Conservation (phyloP, 2,888 invertebrate species). For the Ochropacha duplaris region DNA sequence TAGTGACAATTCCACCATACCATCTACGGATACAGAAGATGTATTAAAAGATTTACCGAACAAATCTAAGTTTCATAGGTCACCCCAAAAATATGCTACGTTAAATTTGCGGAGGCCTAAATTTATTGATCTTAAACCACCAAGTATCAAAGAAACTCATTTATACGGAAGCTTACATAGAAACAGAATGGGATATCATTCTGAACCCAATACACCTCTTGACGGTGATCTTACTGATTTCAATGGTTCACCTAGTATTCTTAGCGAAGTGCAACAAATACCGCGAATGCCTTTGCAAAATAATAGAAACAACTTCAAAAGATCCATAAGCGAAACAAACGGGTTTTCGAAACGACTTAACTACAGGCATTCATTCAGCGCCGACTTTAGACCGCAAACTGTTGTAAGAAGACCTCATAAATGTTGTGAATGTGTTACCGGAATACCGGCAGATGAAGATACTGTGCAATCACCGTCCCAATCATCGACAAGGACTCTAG, state of each 20-base stretch:
- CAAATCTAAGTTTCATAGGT: slow-evolving; percentile 75
- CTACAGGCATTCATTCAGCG: slow-evolving; percentile 78
- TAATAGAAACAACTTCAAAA: slow-evolving; percentile 72
- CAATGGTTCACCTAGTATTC: slow-evolving; percentile 60
- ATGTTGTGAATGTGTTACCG: slow-evolving; percentile 79
- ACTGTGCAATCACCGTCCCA: slow-evolving; percentile 56
- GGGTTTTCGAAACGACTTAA: slow-evolving; percentile 74
- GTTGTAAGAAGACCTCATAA: slow-evolving; percentile 67
- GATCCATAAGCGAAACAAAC: slow-evolving; percentile 75
- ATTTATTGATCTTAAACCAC: slow-evolving; percentile 70
- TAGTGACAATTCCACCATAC: slow-evolving; percentile 78
- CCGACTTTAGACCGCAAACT: slow-evolving; percentile 64
- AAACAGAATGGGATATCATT: slow-evolving; percentile 74
- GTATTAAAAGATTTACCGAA: slow-evolving; percentile 76
- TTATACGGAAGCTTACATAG: slow-evolving; percentile 72
- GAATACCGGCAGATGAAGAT: slow-evolving; percentile 67
- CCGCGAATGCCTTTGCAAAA: slow-evolving; percentile 74
- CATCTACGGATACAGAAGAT: slow-evolving; percentile 77
- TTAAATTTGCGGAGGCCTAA: slow-evolving; percentile 75
- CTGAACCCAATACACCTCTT: slow-evolving; percentile 77
- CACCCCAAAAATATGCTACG: slow-evolving; percentile 78
- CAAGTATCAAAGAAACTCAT: slow-evolving; percentile 55
- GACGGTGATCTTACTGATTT: slow-evolving; percentile 57
- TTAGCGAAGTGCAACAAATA: slow-evolving; percentile 72
- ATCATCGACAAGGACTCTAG: slow-evolving; percentile 67